Evolutionary conservation across 2,888 invertebrate genomes (phyloP), one percentile per base, ranked within the genome.

Genomic region (Eudemis profundana): DNA sequence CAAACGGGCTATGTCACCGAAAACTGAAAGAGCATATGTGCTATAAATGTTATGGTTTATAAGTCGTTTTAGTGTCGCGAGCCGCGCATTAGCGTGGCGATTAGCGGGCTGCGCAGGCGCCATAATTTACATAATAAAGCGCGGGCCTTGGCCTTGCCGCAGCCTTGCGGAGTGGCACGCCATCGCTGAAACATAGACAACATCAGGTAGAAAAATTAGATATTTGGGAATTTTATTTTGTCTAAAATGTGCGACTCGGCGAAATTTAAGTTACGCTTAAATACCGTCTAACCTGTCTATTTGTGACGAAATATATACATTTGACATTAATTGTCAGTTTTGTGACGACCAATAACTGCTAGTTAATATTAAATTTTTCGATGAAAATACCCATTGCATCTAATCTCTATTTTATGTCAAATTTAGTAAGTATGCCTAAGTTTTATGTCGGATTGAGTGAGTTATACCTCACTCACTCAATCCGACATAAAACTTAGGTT

Each of bases 51-150:
- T 38, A 3, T 23, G 10, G 1, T 27, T 4, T 2, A 23, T 40
- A 23, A 23, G 40, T 40, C 15, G 4, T 23, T 54, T 51, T 14
- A 17, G 36, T 12, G 7, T 4, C 70, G 69, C 70, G 72, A 74
- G 70, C 70, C 72, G 72, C 70, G 74, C 74, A 75, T 82, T 82
- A 80, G 76, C 77, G 66, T 67, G 67, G 53, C 73, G 71, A 83
- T 82, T 81, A 83, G 73, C 75, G 69, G 27, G 51, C 53, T 65
- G 74, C 72, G 74, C 74, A 74, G 73, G 78, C 80, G 74, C 77
- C 78, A 77, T 79, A 75, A 79, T 84, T 85, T 84, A 80, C 84
- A 82, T 83, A 83, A 83, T 77, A 81, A 78, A 74, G 73, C 69
- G 51, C 66, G 70, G 74, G 77, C 85, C 85, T 83, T 86, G 85